Conservation (phyloP, 2,797 vertebrate genomes). For the Pagetopsis macropterus region DNA sequence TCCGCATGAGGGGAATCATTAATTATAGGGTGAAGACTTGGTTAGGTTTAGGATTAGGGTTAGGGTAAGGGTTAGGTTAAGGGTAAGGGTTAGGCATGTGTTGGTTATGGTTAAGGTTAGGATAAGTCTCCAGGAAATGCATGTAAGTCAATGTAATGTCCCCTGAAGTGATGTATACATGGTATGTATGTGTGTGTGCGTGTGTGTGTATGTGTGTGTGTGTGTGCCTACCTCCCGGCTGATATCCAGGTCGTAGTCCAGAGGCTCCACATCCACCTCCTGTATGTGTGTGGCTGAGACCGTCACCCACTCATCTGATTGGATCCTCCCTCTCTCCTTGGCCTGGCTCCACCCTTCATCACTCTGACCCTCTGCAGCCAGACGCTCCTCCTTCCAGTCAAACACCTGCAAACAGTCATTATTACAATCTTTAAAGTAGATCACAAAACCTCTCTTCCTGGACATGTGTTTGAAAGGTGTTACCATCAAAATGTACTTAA, state of each 20-base stretch:
- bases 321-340: conserved; percentile 72
- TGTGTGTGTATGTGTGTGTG: too few relatives aligned
- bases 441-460: neutral
- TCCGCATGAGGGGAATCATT: too few relatives aligned
- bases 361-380: conserved; percentile 79
- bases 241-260: conserved; percentile 93
- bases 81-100: too few relatives aligned
- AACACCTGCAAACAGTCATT: conserved; percentile 52
- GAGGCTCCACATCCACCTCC: conserved; percentile 89
- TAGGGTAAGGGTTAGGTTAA: too few relatives aligned
- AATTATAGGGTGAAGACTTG: too few relatives aligned
- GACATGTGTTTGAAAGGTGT: neutral
- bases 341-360: conserved; percentile 79
- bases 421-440: neutral
- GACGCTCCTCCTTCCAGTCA: conserved; percentile 70
- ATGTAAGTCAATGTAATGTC: too few relatives aligned
- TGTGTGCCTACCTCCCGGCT: conserved; percentile 87
- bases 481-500: neutral
- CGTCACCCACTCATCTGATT: conserved; percentile 86
- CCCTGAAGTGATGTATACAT: too few relatives aligned
- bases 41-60: too few relatives aligned
- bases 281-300: conserved; percentile 76
- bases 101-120: too few relatives aligned
- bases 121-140: too few relatives aligned
- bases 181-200: too few relatives aligned